These are phyloP conservation scores for Crossaster papposus DNA, from an alignment of 53 echinoderm and acorn worm genomes.

Conservation along the genomic window DNA sequence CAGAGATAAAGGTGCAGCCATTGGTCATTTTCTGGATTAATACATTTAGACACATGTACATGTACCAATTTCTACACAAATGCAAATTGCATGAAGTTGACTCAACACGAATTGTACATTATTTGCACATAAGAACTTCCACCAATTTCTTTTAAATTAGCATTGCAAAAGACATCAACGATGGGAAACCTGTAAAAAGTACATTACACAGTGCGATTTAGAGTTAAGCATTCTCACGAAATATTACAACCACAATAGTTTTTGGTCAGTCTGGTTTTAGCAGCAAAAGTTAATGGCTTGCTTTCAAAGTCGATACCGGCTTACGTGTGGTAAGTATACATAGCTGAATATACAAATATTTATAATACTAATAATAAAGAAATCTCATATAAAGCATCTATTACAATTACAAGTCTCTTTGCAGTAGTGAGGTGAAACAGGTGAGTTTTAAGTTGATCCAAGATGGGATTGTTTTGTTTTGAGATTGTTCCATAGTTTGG, in stretches of 20 bases:
- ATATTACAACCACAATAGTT: not conserved
- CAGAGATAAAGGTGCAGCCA: slow-evolving; percentile 39
- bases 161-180: not conserved
- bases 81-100: not conserved
- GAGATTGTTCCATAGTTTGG: no score
- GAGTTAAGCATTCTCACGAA: not conserved
- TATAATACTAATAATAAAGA: no score
- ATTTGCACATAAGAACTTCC: not conserved
- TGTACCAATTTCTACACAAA: not conserved
- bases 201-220: not conserved
- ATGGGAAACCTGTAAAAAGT: not conserved
- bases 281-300: slow-evolving; percentile 3
- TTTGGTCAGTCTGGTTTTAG: not conserved
- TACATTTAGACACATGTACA: not conserved
- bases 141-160: not conserved
- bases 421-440: no score
- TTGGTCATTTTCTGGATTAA: slow-evolving; percentile 35
- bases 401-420: no score
- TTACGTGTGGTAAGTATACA: slow-evolving; percentile 43
- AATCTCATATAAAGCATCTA: no score
- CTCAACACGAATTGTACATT: not conserved
- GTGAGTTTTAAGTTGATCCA: no score
- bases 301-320: not conserved
- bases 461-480: no score
- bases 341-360: not conserved